Conservation (phyloP, 2,888 invertebrate species). For the Drosophila mulleri region DNA sequence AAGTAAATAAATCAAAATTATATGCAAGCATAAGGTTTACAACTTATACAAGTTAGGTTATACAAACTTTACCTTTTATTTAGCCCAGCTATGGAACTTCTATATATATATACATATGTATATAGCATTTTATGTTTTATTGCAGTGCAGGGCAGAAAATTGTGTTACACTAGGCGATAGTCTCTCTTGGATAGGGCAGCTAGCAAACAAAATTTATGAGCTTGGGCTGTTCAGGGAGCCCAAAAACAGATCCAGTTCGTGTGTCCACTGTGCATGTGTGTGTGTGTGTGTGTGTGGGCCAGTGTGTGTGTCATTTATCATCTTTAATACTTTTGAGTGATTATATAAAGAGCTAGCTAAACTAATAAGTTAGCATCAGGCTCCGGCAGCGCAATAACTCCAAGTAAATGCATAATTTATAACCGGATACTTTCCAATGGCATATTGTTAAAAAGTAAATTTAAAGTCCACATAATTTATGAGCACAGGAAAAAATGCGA, state of each 20-base stretch:
- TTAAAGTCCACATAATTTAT: slow-evolving; percentile 33
- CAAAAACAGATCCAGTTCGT: slow-evolving; percentile 9
- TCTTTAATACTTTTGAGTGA: slow-evolving; percentile 73
- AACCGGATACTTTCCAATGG: slow-evolving; percentile 25
- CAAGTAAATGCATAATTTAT: slow-evolving; percentile 58
- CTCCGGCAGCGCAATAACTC: slow-evolving; percentile 55
- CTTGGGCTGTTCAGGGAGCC: slow-evolving; percentile 7
- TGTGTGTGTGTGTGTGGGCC: slow-evolving; percentile 10
- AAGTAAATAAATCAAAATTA: no score
- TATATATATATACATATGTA: no score
- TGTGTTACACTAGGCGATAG: neutral
- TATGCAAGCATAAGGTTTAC: neutral
- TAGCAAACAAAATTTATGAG: slow-evolving; percentile 31
- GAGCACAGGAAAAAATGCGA: slow-evolving; percentile 11
- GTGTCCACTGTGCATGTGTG: slow-evolving; percentile 17
- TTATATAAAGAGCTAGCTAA: slow-evolving; percentile 60
- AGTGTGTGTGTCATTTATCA: slow-evolving; percentile 62
- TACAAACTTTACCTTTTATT: neutral
- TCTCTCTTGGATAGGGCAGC: slow-evolving; percentile 8
- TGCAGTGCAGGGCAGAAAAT: slow-evolving; percentile 16
- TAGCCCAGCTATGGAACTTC: neutral
- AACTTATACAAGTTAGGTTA: neutral
- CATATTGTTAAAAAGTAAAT: slow-evolving; percentile 36
- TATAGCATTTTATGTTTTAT: slow-evolving; percentile 7
- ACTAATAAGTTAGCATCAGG: slow-evolving; percentile 67